phyloP scores from a whole-genome alignment of 2,888 invertebrate species.

The Spatulosminthurus flaviceps region DNA sequence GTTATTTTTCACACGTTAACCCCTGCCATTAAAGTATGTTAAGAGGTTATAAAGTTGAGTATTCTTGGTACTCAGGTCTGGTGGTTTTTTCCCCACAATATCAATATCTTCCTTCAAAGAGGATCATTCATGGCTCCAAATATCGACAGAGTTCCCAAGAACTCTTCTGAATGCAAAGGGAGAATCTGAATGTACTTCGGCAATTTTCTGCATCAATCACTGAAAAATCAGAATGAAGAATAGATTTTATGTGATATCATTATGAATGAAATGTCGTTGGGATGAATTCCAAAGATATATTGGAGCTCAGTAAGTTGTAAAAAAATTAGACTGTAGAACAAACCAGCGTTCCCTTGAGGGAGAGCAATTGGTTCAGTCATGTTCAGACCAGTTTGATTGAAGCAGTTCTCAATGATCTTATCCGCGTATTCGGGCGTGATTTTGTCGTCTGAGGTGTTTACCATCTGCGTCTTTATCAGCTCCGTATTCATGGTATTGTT shows the following conservation, averaged over 20 bases:
- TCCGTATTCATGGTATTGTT: background rate
- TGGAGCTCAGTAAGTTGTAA: too few species aligned
- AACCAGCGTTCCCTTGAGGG: background rate
- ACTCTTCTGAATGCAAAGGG: background rate
- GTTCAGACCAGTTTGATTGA: background rate
- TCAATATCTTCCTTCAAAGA: background rate
- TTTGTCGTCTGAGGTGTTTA: background rate
- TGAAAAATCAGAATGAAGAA: background rate
- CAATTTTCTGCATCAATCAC: background rate
- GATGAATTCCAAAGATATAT: too few species aligned
- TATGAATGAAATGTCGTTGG: too few species aligned
- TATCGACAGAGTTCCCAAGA: slow-evolving; percentile 9
- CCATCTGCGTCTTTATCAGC: background rate
- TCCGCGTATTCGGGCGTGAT: background rate
- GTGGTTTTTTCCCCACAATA: too few species aligned
- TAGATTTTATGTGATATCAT: background rate
- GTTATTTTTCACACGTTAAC: too few species aligned
- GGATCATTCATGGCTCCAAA: background rate
- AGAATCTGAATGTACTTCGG: background rate
- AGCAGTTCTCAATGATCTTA: slow-evolving; percentile 14
- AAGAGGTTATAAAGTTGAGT: too few species aligned
- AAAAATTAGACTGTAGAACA: background rate
- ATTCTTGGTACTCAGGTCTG: too few species aligned
- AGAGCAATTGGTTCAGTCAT: background rate
- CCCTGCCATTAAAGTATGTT: too few species aligned